Evolutionary conservation across 2,797 vertebrate genomes (phyloP), one percentile per base, ranked within the genome.

Genomic region (Pseudochaenichthys georgianus): DNA sequence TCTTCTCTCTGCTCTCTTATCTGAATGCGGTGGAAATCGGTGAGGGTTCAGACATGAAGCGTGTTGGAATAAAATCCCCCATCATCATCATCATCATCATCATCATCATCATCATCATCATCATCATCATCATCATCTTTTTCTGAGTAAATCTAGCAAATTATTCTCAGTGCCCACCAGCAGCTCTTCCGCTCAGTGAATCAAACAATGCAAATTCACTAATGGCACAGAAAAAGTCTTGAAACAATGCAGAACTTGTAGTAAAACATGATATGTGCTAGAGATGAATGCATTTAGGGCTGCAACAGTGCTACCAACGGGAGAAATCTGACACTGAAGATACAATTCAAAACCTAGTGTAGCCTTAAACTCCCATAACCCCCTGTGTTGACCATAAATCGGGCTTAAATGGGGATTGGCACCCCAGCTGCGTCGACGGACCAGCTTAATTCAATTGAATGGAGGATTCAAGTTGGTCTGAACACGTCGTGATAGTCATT

Each of bases 301-400:
- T 6, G 2, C 45, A 52, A 10, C 50, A 9, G 17, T 9, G 28
- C 23, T 3, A 34, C n/a, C 11, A 13, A 48, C 4, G 34, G 48
- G 19, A 65, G 48, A 52, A 65, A 65, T 65, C 38, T 13, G 19
- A 65, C 19, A 12, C 19, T 13, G 38, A 66, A 19, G 15, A 9
- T 7, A 12, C 6, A 53, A 43, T 28, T 38, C 15, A 43, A 53
- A 65, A 34, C 23, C 45, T n/a, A 10, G 2, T 38, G 34, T 38
- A 38, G 42, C 45, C 31, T 34, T 50, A 34, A 50, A 42, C 48
- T 64, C 48, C 34, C 1, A 19, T 42, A 52, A 52, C 16, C 21
- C 43, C 21, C 9, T 2, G 9, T 9, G 50, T n/a, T 53, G 38
- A 43, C 38, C 10, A 16, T 51, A 38, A 50, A 64, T 51, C 31